Evolutionary conservation across 2,888 invertebrate species (phyloP).

Genomic region (Eremobia ochroleuca): DNA sequence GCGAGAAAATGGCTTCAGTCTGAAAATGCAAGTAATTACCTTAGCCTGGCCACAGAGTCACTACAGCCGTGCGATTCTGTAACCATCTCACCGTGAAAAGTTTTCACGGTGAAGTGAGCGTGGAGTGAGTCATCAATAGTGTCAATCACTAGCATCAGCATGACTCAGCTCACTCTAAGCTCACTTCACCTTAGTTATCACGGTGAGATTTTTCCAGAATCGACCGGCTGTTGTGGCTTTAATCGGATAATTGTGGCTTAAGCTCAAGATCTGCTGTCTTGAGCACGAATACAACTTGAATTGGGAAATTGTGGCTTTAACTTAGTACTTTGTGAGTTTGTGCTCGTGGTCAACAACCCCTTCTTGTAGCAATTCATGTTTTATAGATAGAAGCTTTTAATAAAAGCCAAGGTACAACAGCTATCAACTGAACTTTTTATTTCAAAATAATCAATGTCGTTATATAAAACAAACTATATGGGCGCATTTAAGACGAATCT

Average conservation of each 20-base stretch:
- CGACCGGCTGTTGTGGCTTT: constrained; percentile 20
- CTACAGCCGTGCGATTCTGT: no score
- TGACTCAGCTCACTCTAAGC: no score
- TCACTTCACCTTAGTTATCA: no score
- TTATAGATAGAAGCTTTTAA: neutral
- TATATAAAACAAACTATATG: neutral
- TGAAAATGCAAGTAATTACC: constrained; percentile 15
- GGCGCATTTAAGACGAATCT: no score
- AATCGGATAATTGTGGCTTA: constrained; percentile 28
- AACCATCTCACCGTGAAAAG: no score
- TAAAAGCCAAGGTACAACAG: neutral
- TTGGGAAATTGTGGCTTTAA: constrained; percentile 4
- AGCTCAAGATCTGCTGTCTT: constrained; percentile 18
- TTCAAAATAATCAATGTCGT: neutral
- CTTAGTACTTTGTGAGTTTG: neutral
- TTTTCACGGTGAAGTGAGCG: no score
- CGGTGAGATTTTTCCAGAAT: no score
- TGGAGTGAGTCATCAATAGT: no score
- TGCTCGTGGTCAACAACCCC: neutral
- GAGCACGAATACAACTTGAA: constrained; percentile 10
- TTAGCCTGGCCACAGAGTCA: neutral
- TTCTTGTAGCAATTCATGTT: neutral
- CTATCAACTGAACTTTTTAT: neutral
- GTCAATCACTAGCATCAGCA: no score
- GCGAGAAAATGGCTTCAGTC: neutral